Conservation (phyloP, 30 jellyfish, hydroid and myxozoan species). For the Aurelia sp. region DNA sequence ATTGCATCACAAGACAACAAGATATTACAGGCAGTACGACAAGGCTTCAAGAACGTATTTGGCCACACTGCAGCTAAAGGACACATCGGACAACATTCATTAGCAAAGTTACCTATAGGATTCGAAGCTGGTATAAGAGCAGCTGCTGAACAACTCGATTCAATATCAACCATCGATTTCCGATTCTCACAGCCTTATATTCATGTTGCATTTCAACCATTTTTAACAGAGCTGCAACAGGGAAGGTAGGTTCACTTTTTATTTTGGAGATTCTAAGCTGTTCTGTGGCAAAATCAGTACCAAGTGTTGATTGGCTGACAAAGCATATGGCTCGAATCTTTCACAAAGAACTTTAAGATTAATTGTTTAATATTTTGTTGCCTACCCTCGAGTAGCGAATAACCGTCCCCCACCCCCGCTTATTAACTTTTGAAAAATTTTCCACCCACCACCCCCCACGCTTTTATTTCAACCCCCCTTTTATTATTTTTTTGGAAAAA, state of each 20-base stretch:
- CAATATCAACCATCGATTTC: conserved; percentile 44
- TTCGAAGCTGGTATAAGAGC: conserved; percentile 73
- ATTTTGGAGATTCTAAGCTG: no score
- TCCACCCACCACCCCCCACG: no score
- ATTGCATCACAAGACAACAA: conserved; percentile 67
- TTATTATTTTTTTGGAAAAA: no score
- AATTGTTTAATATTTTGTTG: no score
- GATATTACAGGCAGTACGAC: conserved; percentile 72
- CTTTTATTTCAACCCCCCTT: no score
- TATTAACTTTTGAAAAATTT: no score
- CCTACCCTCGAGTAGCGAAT: no score
- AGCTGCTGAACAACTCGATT: conserved; percentile 56
- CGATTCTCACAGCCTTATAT: conserved; percentile 62
- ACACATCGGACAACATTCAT: conserved; percentile 41
- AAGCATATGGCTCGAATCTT: no score
- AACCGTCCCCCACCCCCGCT: no score
- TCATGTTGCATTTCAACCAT: conserved; percentile 65
- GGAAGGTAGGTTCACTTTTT: conserved; percentile 33
- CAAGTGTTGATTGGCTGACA: no score
- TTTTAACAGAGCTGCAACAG: conserved; percentile 62
- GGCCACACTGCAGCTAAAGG: conserved; percentile 84
- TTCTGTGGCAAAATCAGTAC: no score
- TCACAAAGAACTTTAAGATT: no score
- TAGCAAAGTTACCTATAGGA: conserved; percentile 81
- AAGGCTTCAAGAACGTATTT: conserved; percentile 79